Base-by-base conservation (phyloP, 92 coral and sea anemone genomes). In the Actinernus sp. region DNA sequence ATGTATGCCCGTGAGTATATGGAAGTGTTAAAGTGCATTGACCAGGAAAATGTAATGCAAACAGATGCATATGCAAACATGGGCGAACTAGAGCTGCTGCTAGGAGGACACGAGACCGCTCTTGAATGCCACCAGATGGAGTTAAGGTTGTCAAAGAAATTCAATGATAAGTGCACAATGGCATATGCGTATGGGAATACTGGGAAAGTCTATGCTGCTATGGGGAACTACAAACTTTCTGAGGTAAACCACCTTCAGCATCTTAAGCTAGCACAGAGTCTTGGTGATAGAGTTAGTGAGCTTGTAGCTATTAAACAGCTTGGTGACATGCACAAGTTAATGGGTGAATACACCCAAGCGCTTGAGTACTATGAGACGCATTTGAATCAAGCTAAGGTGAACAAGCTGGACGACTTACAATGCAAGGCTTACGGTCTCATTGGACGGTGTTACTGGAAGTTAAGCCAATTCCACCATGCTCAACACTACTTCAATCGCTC, bases 141-240 rank as follows among this genome's bases (percentile, higher is more conserved):
- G 56, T 73, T 90, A 29, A 62, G 72, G 39, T 68, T 86, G 19
- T 74, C 90, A 19, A 90, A 71, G 31, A 90, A 76, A 77, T 71
- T 81, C 59, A 45, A 73, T 21, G 70, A 90, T 64, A 82, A 59
- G 2, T 46, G 40, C 37, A 72, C 85, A 9, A 45, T 78, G 31
- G 85, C 92, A 4, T 90, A 90, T 76, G 86, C 92, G 4, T 90
- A 75, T 62, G 97, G 97, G 10, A 90, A 76, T 40, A 68, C 86
- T 40, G 97, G 92, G 17, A 60, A 68, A 26, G 97, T 90, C 2
- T 67, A 86, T 50, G 88, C 97, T 53, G 69, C 83, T 22, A 58
- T 81, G 89, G 79, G 89, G 4, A 83, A 60, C 51, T 76, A 74
- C 73, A 76, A 61, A 45, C 59, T 61, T 46, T 84, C 97, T n/a